Conservation (phyloP, 2,888 invertebrate species). For the Drosophila anomalipes region DNA sequence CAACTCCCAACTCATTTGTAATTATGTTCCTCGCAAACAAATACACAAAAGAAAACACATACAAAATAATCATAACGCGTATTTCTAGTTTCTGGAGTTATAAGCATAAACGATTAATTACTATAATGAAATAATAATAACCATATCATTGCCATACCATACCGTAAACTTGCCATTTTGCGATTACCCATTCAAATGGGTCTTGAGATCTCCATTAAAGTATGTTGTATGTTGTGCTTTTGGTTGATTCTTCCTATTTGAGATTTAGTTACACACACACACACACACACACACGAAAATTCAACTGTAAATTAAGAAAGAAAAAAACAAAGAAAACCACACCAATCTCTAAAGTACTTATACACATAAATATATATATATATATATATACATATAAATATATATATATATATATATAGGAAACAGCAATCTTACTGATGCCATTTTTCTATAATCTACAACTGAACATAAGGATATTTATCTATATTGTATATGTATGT, state of each 20-base stretch:
- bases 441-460: slow-evolving; percentile 69
- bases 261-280: slow-evolving; percentile 50
- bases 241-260: slow-evolving; percentile 35
- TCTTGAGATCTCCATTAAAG: slow-evolving; percentile 52
- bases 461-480: slow-evolving; percentile 66
- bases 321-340: slow-evolving; percentile 37
- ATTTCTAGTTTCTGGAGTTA: slow-evolving; percentile 26
- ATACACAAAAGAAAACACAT: slow-evolving; percentile 34
- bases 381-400: slow-evolving; percentile 29
- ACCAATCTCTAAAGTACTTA: slow-evolving; percentile 50
- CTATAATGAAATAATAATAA: slow-evolving; percentile 57
- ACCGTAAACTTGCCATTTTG: slow-evolving; percentile 39
- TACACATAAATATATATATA: slow-evolving; percentile 35
- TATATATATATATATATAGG: slow-evolving; percentile 13
- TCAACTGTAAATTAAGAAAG: slow-evolving; percentile 51
- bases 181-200: slow-evolving; percentile 39
- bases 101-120: slow-evolving; percentile 10
- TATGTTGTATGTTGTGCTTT: slow-evolving; percentile 35
- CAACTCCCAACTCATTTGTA: slow-evolving; percentile 80
- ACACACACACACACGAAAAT: slow-evolving; percentile 2
- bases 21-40: slow-evolving; percentile 82
- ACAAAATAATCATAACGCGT: slow-evolving; percentile 28
- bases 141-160: slow-evolving; percentile 75
- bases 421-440: slow-evolving; percentile 41
- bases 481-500: slow-evolving; percentile 72